Conservation (phyloP, 2,797 vertebrate species). For the Nothura maculosa region DNA sequence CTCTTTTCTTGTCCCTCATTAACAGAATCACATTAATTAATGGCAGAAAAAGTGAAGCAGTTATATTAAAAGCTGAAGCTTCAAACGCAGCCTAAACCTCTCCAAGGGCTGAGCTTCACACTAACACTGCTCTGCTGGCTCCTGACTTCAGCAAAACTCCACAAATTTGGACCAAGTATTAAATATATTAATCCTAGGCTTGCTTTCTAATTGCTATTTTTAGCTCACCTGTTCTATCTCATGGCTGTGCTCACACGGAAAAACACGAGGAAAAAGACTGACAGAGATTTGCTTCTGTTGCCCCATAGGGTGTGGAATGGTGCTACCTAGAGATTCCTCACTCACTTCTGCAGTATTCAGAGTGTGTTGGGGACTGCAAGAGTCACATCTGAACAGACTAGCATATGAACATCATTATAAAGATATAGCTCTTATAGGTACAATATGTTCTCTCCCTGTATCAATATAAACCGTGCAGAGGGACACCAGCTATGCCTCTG, state of each 20-base stretch:
- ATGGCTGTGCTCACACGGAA: neutral
- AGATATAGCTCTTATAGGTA: neutral
- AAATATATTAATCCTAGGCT: neutral
- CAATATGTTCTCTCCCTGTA: neutral
- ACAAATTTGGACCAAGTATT: neutral
- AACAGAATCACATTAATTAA: neutral
- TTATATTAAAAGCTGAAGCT: neutral
- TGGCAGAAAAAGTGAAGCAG: neutral
- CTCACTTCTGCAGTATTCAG: neutral
- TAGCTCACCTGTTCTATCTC: neutral
- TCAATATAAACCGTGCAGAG: neutral
- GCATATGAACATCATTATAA: neutral
- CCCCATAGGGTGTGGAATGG: neutral
- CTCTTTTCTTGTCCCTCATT: neutral
- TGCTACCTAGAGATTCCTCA: neutral
- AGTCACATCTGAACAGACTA: neutral
- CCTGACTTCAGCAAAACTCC: neutral
- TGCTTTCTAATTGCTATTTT: constrained; percentile 3
- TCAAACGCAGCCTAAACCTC: neutral
- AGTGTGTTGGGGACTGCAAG: accelerated
- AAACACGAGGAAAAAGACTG: neutral
- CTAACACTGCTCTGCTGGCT: neutral
- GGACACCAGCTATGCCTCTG: neutral
- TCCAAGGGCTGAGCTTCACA: neutral
- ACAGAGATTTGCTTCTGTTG: neutral